Percentiles rank a stretch among this genome's conserved stretches.
phyloP scores from a whole-genome alignment of 2,797 vertebrate species.

The Pelochelys cantorii region DNA sequence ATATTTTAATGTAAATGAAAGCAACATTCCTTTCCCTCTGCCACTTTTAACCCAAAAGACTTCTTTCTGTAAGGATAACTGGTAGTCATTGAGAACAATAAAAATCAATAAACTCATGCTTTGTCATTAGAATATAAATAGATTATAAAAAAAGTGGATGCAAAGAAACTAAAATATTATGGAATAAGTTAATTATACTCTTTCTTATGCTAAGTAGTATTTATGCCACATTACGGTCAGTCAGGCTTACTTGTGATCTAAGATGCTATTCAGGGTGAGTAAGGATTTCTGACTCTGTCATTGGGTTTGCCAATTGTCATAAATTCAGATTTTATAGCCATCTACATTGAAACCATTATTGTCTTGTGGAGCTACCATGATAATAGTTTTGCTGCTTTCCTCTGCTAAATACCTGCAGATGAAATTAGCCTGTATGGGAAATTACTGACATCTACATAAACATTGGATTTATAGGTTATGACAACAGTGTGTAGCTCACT shows the following conservation, averaged over 20 bases:
- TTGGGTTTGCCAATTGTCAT: background rate
- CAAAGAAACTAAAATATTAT: background rate
- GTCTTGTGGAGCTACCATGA: background rate
- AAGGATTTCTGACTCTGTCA: background rate
- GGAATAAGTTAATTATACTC: background rate
- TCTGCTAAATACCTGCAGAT: background rate
- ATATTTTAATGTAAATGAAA: slow-evolving; percentile 57
- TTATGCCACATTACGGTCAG: background rate
- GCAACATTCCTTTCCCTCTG: background rate
- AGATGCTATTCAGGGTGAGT: slow-evolving; percentile 7
- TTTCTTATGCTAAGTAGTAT: background rate
- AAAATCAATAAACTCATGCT: slow-evolving; percentile 55
- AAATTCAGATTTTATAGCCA: background rate
- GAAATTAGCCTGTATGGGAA: background rate
- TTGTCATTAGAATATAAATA: slow-evolving; percentile 59
- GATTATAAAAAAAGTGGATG: background rate
- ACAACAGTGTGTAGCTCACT: background rate
- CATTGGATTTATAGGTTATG: background rate
- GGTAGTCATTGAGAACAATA: slow-evolving; percentile 50
- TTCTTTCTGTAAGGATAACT: slow-evolving; percentile 53
- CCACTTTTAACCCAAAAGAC: slow-evolving; percentile 24
- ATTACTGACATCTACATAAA: background rate
- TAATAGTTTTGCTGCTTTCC: background rate
- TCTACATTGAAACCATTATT: background rate
- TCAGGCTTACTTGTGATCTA: background rate